Percentiles rank a stretch among this genome's conserved stretches.
Conservation (phyloP, 2,888 invertebrate genomes). For the Hirtodrosophila duncani region DNA sequence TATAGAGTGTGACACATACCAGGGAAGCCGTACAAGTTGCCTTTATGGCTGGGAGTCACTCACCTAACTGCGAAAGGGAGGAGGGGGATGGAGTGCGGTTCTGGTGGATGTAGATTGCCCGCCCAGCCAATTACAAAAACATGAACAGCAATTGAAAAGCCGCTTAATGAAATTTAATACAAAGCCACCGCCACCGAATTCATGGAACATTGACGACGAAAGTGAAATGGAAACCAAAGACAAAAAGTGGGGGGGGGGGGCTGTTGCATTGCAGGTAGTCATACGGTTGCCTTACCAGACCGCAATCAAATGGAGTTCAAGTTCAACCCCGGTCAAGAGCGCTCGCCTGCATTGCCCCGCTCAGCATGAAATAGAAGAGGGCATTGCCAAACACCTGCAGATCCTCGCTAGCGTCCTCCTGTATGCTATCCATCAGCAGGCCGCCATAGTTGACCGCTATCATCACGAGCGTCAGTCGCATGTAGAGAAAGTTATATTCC, state of each 20-base stretch:
- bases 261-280: not conserved
- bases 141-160: slow-evolving; percentile 62
- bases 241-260: too few relatives aligned
- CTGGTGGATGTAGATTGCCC: slow-evolving; percentile 17
- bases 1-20: slow-evolving; percentile 48
- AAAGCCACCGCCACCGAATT: slow-evolving; percentile 13
- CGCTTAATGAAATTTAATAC: slow-evolving; percentile 54
- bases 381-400: slow-evolving; percentile 45
- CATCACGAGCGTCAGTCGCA: slow-evolving; percentile 50
- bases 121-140: slow-evolving; percentile 57
- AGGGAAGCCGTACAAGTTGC: slow-evolving; percentile 41
- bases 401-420: slow-evolving; percentile 49
- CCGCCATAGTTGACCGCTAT: slow-evolving; percentile 46
- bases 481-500: slow-evolving; percentile 44
- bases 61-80: not conserved
- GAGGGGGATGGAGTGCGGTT: slow-evolving; percentile 1
- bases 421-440: slow-evolving; percentile 37
- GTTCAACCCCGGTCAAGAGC: slow-evolving; percentile 1
- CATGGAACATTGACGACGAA: slow-evolving; percentile 25
- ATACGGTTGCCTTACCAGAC: too few relatives aligned
- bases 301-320: slow-evolving; percentile 14
- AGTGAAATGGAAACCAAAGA: slow-evolving; percentile 24
- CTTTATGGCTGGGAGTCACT: not conserved
- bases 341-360: slow-evolving; percentile 12
- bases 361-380: slow-evolving; percentile 38